Conservation (phyloP, 2,113 vertebrate genomes). For the Pavo muticus region DNA sequence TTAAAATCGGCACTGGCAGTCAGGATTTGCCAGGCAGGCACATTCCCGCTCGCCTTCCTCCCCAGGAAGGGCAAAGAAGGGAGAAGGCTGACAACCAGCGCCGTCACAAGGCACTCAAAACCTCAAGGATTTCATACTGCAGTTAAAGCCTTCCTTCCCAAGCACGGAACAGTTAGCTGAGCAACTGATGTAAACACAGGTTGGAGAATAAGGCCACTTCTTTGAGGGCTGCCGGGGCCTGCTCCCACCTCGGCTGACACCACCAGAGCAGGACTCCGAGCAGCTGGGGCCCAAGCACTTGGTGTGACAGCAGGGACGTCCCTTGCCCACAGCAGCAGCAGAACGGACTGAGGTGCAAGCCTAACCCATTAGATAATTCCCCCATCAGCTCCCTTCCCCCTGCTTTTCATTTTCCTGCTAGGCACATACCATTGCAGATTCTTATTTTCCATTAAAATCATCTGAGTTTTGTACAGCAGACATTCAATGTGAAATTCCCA, state of each 20-base stretch:
- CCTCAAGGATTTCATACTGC: background rate
- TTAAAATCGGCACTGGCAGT: background rate
- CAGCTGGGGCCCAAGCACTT: background rate
- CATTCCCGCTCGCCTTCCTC: background rate
- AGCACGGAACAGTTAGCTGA: background rate
- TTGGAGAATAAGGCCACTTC: background rate
- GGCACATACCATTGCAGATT: slow-evolving; percentile 40
- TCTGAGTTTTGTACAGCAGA: slow-evolving; percentile 30
- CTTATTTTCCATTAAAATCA: slow-evolving; percentile 40
- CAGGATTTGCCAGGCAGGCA: background rate
- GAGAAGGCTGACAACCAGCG: background rate
- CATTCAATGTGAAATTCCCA: slow-evolving; percentile 50
- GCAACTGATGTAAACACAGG: background rate
- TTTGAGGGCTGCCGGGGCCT: background rate
- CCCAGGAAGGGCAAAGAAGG: background rate
- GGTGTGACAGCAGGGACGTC: background rate
- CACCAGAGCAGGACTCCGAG: background rate
- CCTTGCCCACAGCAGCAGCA: background rate
- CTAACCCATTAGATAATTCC: slow-evolving; percentile 12
- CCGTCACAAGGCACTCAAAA: background rate
- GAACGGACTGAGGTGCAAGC: slow-evolving; percentile 13
- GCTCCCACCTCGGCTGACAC: background rate
- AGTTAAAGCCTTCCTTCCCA: background rate
- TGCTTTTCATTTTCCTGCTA: slow-evolving; percentile 29
- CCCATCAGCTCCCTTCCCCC: background rate